These are phyloP conservation scores for Heterochromis multidens DNA, from an alignment of 2,113 vertebrate species.

Conservation along the genomic window DNA sequence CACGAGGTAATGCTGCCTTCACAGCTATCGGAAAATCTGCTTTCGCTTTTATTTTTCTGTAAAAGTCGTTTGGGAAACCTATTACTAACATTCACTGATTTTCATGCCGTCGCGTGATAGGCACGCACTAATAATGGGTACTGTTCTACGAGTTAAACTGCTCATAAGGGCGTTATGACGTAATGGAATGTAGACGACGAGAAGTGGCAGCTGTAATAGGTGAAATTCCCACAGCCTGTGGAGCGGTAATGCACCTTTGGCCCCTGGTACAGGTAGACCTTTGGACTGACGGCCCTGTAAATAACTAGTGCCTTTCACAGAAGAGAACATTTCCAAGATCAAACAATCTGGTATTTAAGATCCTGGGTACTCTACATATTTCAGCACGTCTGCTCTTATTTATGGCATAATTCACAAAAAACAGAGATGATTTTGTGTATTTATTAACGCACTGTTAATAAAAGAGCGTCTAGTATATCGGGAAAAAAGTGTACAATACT, in stretches of 20 bases:
- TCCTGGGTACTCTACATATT: not conserved
- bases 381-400: not conserved
- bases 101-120: not conserved
- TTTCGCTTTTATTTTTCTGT: not conserved
- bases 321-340: not conserved
- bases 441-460: not conserved
- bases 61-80: not conserved
- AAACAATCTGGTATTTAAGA: not conserved
- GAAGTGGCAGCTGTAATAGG: not conserved
- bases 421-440: not conserved
- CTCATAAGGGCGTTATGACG: not conserved
- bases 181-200: not conserved
- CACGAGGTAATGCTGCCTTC: not conserved
- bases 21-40: fast-evolving
- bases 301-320: not conserved
- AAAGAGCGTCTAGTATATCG: not conserved
- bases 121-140: not conserved
- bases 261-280: not conserved
- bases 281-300: not conserved
- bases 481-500: not conserved
- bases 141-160: not conserved
- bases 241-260: not conserved
- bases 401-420: not conserved
- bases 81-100: not conserved
- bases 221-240: not conserved